Base-by-base conservation (phyloP, 2,888 invertebrate species). In the Diarsia brunnea region DNA sequence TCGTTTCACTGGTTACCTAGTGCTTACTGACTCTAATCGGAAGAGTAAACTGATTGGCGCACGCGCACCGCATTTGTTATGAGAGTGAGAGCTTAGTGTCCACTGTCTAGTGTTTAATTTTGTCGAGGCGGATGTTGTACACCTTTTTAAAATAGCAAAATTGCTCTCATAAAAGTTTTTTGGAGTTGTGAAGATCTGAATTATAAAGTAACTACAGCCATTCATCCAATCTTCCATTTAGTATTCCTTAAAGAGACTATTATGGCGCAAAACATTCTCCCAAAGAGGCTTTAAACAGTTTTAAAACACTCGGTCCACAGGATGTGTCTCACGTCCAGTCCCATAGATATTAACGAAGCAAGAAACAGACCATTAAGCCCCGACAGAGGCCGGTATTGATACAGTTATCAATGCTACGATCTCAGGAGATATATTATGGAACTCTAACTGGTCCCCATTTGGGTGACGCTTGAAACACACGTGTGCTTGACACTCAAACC, bases 381-480 rank as follows among this genome's bases (percentile, higher is more conserved):
- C 86, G 87, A 91, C 88, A 90, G 87, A 91, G 90, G 85, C 88
- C 89, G 87, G 90, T 89, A 93, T 91, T 91, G 92, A 92, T 91
- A 91, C 91, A 91, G 89, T 91, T 94, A 95, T 95, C 95, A 92
- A 91, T 88, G 92, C 91, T 92, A 92, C 92, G 91, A 95, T 95
- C 95, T 94, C 91, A 84, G 87, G 92, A 94, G 91, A 92, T 93
- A 92, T 91, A 92, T 91, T 91, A 89, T 90, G 89, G 91, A 89
- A 89, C 90, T 92, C 88, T 90, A 92, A 94, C 93, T 93, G 93
- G 94, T 93, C 93, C 94, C 94, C 93, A 94, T 95, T 95, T 94
- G 93, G 95, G 93, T 93, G 94, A 95, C 93, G 93, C 90, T 94
- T 92, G 90, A 92, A 93, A 94, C 95, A 93, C 95, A 96, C 95